phyloP scores from a whole-genome alignment of 53 echinoderm and acorn worm genomes.

The Stichopus horrens region DNA sequence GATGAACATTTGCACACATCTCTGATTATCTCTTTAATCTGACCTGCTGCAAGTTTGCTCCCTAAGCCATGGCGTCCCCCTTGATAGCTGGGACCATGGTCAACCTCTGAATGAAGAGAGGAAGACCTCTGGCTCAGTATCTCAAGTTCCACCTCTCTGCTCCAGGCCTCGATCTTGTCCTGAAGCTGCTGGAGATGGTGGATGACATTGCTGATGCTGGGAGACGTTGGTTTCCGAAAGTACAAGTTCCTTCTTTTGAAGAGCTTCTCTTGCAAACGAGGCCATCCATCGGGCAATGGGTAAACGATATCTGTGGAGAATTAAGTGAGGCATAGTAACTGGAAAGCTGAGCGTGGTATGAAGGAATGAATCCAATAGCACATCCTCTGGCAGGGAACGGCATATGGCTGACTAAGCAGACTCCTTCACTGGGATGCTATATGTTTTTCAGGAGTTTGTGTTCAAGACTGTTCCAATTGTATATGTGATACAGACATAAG shows the following conservation, averaged over 20 bases:
- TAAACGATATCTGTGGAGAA: slow-evolving; percentile 61
- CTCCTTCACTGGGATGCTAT: too few relatives aligned
- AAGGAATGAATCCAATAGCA: too few relatives aligned
- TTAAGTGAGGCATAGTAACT: not conserved
- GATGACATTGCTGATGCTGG: slow-evolving; percentile 69
- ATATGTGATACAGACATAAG: too few relatives aligned
- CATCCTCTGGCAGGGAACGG: too few relatives aligned
- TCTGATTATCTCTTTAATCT: not conserved
- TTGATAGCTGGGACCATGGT: slow-evolving; percentile 15
- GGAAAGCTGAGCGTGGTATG: too few relatives aligned
- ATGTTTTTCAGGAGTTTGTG: too few relatives aligned
- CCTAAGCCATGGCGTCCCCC: slow-evolving; percentile 35
- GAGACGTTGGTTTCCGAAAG: slow-evolving; percentile 81
- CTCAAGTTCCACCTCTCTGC: slow-evolving; percentile 89
- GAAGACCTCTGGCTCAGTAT: slow-evolving; percentile 78
- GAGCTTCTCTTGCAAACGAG: slow-evolving; percentile 85
- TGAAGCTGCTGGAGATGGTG: slow-evolving; percentile 85
- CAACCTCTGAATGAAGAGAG: not conserved
- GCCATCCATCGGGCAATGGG: slow-evolving; percentile 90
- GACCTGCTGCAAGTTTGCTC: slow-evolving; percentile 30
- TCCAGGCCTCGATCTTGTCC: slow-evolving; percentile 92
- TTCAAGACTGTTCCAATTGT: too few relatives aligned
- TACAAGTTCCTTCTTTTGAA: slow-evolving; percentile 75
- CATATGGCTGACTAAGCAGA: too few relatives aligned
- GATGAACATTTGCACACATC: not conserved